Conservation (phyloP, 2,113 vertebrate species). For the Rhinolophus sinicus region DNA sequence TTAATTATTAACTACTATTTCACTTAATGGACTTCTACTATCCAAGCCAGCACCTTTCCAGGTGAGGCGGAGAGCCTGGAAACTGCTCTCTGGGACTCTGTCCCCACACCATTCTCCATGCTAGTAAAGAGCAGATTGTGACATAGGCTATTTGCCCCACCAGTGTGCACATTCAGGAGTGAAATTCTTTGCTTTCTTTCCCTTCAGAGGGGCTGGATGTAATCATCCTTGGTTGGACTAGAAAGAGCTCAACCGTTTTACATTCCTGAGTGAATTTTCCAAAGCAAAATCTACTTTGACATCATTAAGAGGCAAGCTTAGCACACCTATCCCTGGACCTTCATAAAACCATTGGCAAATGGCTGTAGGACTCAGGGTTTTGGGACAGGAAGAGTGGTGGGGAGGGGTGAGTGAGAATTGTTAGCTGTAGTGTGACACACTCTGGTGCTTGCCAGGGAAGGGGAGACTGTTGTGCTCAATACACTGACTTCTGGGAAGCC, state of each 20-base stretch:
- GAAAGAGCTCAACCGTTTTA: slow-evolving; percentile 64
- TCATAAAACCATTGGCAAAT: slow-evolving; percentile 36
- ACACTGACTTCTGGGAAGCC: slow-evolving; percentile 72
- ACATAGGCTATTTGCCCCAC: slow-evolving; percentile 66
- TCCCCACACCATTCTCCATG: background rate
- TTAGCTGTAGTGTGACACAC: slow-evolving; percentile 7
- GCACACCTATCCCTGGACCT: background rate
- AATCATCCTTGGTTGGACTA: slow-evolving; percentile 60
- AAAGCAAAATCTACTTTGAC: slow-evolving; percentile 62
- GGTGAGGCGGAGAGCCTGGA: no score
- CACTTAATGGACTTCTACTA: background rate
- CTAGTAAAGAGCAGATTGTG: slow-evolving; percentile 75
- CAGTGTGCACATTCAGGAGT: slow-evolving; percentile 53
- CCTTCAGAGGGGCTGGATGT: background rate
- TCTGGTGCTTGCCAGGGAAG: slow-evolving; percentile 14
- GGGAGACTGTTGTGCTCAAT: slow-evolving; percentile 38
- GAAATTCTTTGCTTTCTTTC: slow-evolving; percentile 62
- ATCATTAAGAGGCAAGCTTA: slow-evolving; percentile 33
- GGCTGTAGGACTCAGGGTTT: background rate
- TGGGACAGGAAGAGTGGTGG: background rate
- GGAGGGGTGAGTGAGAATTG: background rate
- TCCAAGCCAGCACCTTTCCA: no score
- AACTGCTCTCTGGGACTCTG: no score
- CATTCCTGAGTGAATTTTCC: slow-evolving; percentile 74
- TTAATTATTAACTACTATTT: background rate